Conservation (phyloP, 2,797 vertebrate genomes). For the Stomatorhinus walkeri region DNA sequence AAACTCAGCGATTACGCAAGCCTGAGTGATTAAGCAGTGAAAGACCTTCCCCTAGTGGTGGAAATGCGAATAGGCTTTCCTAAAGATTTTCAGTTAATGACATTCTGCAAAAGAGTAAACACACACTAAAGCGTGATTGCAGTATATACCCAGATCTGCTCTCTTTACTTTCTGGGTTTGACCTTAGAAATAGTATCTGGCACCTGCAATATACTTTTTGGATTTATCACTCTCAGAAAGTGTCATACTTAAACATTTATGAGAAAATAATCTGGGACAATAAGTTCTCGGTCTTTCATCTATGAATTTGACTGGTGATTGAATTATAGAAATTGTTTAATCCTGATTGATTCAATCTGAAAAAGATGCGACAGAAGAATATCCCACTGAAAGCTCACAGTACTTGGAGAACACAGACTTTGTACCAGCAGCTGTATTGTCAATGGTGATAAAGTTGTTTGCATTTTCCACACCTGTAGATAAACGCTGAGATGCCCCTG, state of each 20-base stretch:
- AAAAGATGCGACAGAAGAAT: neutral
- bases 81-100: neutral
- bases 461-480: neutral
- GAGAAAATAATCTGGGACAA: neutral
- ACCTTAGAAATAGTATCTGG: neutral
- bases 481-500: neutral
- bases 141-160: neutral
- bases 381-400: neutral
- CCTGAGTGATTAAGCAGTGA: neutral
- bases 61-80: neutral
- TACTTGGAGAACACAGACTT: neutral
- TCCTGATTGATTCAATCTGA: neutral
- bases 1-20: neutral
- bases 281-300: neutral
- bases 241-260: neutral
- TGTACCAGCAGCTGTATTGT: neutral
- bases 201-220: neutral
- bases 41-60: neutral
- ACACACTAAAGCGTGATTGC: neutral
- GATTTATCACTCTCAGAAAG: neutral
- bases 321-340: neutral
- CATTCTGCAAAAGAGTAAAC: neutral
- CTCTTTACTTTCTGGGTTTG: neutral
- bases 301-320: neutral
- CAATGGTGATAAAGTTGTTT: neutral